Percentiles rank a stretch among this genome's conserved stretches.
phyloP scores from a whole-genome alignment of 2,797 vertebrate genomes.

The Fratercula arctica region DNA sequence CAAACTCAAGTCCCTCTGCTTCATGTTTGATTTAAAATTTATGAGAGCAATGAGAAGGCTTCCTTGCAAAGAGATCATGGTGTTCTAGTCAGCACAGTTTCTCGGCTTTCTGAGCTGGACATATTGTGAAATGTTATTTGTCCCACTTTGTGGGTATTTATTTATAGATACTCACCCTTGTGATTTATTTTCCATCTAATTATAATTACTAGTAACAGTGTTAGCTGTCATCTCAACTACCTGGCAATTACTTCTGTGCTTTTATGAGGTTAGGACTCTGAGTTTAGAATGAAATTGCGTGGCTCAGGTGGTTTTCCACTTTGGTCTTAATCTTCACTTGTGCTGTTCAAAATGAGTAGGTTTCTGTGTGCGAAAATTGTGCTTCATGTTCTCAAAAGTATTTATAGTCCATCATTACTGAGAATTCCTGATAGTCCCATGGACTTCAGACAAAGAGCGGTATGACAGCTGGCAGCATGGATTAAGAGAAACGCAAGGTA shows the following conservation, averaged over 20 bases:
- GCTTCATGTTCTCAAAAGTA: neutral
- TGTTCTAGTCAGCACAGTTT: conserved; percentile 7
- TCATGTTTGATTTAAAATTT: neutral
- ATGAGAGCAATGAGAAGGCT: conserved; percentile 13
- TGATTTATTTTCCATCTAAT: conserved; percentile 64
- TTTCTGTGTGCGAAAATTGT: neutral
- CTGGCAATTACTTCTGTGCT: conserved; percentile 49
- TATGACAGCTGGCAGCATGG: neutral
- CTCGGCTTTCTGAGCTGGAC: conserved; percentile 43
- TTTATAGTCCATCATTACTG: neutral
- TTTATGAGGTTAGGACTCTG: conserved; percentile 55
- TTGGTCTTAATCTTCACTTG: conserved; percentile 19
- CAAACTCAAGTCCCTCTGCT: neutral
- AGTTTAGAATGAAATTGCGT: conserved; percentile 38
- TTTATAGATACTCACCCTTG: conserved; percentile 53
- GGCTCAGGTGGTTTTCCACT: conserved; percentile 11
- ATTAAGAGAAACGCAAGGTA: neutral
- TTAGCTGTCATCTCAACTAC: conserved; percentile 55
- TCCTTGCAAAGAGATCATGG: neutral
- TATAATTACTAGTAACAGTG: conserved; percentile 60
- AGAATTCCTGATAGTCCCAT: neutral
- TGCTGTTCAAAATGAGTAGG: conserved; percentile 12
- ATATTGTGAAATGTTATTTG: conserved; percentile 43
- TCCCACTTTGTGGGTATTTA: conserved; percentile 45
- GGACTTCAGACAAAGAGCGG: neutral